A percentile compares a stretch with the other conserved stretches of the same genome.
Conservation (phyloP, 2,888 invertebrate genomes). For the Cryptocheilus praepositus region DNA sequence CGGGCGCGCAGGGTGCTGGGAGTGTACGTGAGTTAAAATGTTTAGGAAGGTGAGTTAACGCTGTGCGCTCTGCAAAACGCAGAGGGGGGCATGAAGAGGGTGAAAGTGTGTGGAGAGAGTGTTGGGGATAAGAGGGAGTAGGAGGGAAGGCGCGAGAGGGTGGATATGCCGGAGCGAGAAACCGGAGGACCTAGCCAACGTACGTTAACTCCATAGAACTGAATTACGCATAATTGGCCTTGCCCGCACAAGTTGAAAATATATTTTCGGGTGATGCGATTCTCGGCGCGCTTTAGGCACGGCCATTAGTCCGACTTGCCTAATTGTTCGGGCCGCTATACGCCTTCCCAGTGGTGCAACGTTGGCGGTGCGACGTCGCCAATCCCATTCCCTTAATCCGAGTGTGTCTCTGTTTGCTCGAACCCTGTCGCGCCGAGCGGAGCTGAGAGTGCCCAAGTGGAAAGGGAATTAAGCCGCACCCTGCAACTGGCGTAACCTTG, state of each 20-base stretch:
- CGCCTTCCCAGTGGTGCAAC: slow-evolving; percentile 22
- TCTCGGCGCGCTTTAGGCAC: slow-evolving; percentile 46
- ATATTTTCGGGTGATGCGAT: slow-evolving; percentile 61
- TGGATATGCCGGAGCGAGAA: background rate
- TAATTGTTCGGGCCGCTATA: slow-evolving; percentile 52
- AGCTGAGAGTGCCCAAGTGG: background rate
- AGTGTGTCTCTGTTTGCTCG: slow-evolving; percentile 44
- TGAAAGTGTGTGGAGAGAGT: background rate
- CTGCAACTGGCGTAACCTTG: background rate
- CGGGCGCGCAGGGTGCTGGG: background rate
- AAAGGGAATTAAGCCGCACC: background rate
- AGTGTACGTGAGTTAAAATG: slow-evolving; percentile 61
- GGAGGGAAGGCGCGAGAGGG: background rate
- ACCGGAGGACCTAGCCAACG: slow-evolving; percentile 7
- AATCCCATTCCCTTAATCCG: slow-evolving; percentile 65
- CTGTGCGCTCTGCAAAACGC: slow-evolving; percentile 32
- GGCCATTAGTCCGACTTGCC: slow-evolving; percentile 59
- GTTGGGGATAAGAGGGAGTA: slow-evolving; percentile 3
- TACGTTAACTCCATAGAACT: slow-evolving; percentile 42
- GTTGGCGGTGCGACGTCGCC: slow-evolving; percentile 44
- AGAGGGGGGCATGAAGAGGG: slow-evolving; percentile 14
- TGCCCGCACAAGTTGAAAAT: slow-evolving; percentile 59
- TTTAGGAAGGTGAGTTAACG: slow-evolving; percentile 63
- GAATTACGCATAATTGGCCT: slow-evolving; percentile 66
- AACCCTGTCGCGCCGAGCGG: slow-evolving; percentile 14